Percentiles rank a stretch among this genome's conserved stretches.
Evolutionary conservation across 1,140 invertebrate species (phyloP).

Genomic region (Manduca sexta): DNA sequence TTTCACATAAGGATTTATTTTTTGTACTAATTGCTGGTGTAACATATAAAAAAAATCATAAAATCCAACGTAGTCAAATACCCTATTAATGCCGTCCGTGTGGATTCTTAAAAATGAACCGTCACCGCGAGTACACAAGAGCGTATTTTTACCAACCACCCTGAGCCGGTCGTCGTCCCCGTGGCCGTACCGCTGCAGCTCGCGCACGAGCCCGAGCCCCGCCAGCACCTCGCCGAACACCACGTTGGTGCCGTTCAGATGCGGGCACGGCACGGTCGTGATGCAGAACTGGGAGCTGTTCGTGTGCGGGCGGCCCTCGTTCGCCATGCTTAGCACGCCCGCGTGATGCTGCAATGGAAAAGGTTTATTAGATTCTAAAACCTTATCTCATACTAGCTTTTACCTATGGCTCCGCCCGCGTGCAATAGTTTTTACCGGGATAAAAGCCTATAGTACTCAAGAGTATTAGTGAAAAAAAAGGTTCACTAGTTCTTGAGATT

Average conservation of each 20-base stretch:
- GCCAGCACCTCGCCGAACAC: slow-evolving; percentile 89
- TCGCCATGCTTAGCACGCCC: slow-evolving; percentile 92
- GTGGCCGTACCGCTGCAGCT: slow-evolving; percentile 77
- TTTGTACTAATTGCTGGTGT: too few relatives aligned
- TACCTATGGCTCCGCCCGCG: too few relatives aligned
- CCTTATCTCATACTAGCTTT: too few relatives aligned
- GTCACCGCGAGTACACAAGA: slow-evolving; percentile 2
- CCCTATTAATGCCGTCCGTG: too few relatives aligned
- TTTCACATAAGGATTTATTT: too few relatives aligned
- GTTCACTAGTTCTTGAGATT: too few relatives aligned
- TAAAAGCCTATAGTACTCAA: too few relatives aligned
- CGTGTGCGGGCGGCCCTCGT: slow-evolving; percentile 86
- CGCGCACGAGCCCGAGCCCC: slow-evolving; percentile 79
- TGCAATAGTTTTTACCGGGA: too few relatives aligned
- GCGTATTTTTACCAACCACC: slow-evolving; percentile 45
- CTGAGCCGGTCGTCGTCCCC: slow-evolving; percentile 74
- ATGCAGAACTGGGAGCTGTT: slow-evolving; percentile 98
- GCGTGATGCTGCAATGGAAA: slow-evolving; percentile 74
- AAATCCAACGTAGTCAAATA: too few relatives aligned
- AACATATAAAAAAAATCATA: too few relatives aligned
- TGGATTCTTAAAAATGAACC: too few relatives aligned
- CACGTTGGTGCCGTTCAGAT: slow-evolving; percentile 92
- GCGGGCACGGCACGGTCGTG: slow-evolving; percentile 86
- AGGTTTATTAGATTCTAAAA: background rate
- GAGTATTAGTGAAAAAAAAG: too few relatives aligned